Base-by-base conservation (phyloP, 2,113 vertebrate genomes). In the Euleptes europaea region DNA sequence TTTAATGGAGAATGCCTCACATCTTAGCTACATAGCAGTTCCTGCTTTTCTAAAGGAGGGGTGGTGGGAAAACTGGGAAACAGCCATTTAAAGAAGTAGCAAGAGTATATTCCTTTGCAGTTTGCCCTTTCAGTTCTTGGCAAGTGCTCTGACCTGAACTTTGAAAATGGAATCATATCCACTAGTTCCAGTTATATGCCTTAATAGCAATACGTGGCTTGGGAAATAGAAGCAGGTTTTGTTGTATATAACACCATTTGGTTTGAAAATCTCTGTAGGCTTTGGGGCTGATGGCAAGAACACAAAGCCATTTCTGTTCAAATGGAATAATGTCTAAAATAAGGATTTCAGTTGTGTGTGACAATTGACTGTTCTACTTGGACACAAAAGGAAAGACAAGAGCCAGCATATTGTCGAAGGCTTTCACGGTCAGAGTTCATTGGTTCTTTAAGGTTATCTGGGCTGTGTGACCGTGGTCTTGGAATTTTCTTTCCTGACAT, bases 101-200 rank as follows among this genome's bases (percentile, higher is more conserved):
- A 33, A 14, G 26, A n/a, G 35, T 57, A 82, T 47, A 42, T 3
- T 23, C 10, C 80, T 60, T 35, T 40, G 67, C 23, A 71, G 38
- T 21, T 54, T 81, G 47, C 47, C 80, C 47, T 81, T 82, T 72
- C 51, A 23, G 17, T 60, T 57, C 69, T 82, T 82, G 69, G 51
- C 51, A 73, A 60, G 80, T 14, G 4, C 69, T 72, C 69, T 82
- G 51, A 63, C 69, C 31, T 73, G 49, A 72, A 82, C 38, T 82
- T 73, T 82, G 49, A 60, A 82, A 82, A 82, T 82, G 80, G 67
- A 49, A 71, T 82, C 28, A 44, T 82, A 82, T 60, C 42, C 69
- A 73, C 31, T 47, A 44, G 38, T 71, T 71, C n/a, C 15, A 71
- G 67, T 44, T 85, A 57, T 35, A 26, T 33, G 38, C 51, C 49